Percentiles rank a stretch among this genome's conserved stretches.
phyloP scores from a whole-genome alignment of 2,113 vertebrate species.

The Triplophysa dalaica region DNA sequence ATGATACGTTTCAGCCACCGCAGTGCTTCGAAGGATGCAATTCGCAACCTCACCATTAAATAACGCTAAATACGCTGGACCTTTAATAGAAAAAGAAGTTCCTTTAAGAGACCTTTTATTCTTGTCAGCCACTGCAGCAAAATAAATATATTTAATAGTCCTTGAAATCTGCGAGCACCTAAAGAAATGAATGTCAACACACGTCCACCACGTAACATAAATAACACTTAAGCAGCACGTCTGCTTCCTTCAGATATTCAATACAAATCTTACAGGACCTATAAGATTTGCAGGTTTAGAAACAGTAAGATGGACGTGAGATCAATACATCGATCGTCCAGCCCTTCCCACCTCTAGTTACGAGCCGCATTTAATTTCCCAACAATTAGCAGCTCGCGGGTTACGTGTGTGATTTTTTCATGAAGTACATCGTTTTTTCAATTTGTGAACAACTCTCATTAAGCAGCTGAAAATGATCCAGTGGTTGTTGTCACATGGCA shows the following conservation, averaged over 20 bases:
- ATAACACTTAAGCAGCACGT: slow-evolving; percentile 68
- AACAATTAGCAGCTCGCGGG: slow-evolving; percentile 71
- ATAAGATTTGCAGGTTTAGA: slow-evolving; percentile 78
- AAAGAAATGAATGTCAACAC: slow-evolving; percentile 52
- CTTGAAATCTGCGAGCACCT: slow-evolving; percentile 49
- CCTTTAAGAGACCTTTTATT: not conserved
- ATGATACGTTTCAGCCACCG: no score
- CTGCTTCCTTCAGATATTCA: slow-evolving; percentile 70
- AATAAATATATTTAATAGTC: slow-evolving; percentile 55
- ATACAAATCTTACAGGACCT: slow-evolving; percentile 67
- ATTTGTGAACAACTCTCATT: slow-evolving; percentile 19
- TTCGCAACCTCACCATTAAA: no score
- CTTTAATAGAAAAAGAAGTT: not conserved
- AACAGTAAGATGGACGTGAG: slow-evolving; percentile 63
- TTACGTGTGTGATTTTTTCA: slow-evolving; percentile 61
- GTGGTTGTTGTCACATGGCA: not conserved
- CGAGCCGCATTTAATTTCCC: slow-evolving; percentile 78
- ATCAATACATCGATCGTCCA: slow-evolving; percentile 72
- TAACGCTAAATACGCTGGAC: no score
- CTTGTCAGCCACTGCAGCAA: slow-evolving; percentile 32
- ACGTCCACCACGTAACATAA: slow-evolving; percentile 62
- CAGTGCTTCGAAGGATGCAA: no score
- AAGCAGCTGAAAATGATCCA: not conserved
- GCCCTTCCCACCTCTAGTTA: slow-evolving; percentile 54
- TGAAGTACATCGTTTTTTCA: not conserved